Conservation (phyloP, 92 coral and sea anemone genomes). For the Pocillopora meandrina region DNA sequence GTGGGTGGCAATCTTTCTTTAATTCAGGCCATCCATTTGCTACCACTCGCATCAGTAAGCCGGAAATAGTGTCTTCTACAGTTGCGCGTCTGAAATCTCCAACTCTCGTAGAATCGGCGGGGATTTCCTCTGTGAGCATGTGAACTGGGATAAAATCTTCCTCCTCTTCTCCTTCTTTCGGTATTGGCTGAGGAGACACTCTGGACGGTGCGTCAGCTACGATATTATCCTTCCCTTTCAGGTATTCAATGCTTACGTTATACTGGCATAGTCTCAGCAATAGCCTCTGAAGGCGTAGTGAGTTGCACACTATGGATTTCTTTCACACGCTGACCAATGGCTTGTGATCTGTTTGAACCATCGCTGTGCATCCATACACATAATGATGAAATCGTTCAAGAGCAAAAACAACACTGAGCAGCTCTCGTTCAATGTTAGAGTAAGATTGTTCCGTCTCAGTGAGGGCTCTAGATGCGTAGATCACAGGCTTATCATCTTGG, state of each 20-base stretch:
- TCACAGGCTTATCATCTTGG: neutral
- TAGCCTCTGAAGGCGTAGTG: conserved; percentile 37
- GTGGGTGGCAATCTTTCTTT: conserved; percentile 7
- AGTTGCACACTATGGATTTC: conserved; percentile 8
- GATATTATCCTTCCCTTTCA: neutral
- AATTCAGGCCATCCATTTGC: conserved; percentile 19
- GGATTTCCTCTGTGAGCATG: conserved; percentile 16
- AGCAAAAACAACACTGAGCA: neutral
- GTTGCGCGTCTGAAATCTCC: neutral
- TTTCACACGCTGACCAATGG: conserved; percentile 24
- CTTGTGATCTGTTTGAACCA: conserved; percentile 22
- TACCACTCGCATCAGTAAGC: conserved; percentile 9
- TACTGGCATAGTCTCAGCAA: conserved; percentile 22
- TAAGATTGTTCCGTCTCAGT: neutral
- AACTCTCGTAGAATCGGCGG: neutral
- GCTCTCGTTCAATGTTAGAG: neutral
- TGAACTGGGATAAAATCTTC: conserved; percentile 17
- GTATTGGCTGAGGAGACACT: neutral
- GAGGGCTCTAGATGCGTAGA: conserved; percentile 21
- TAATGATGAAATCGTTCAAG: neutral
- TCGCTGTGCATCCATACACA: conserved; percentile 23
- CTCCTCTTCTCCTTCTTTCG: neutral
- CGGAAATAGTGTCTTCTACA: neutral
- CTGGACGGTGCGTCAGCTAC: neutral
- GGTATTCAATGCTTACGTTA: conserved; percentile 16